phyloP scores from a whole-genome alignment of 1,140 invertebrate genomes.

The Drosophila watanabei region DNA sequence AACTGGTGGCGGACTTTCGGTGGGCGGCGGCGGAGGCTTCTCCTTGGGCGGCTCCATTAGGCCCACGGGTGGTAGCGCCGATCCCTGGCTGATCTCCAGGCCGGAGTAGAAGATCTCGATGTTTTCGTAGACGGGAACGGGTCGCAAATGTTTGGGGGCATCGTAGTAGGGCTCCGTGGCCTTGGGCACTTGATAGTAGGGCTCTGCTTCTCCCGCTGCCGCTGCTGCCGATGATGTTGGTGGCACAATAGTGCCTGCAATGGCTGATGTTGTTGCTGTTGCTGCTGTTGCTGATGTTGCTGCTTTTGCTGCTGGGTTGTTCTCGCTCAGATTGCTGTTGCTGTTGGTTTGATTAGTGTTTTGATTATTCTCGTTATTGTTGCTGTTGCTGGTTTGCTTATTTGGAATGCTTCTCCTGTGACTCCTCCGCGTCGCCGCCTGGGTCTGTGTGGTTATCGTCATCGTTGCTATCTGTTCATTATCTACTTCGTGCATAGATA shows the following conservation, averaged over 20 bases:
- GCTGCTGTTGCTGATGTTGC: conserved; percentile 15
- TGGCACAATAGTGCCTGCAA: conserved; percentile 19
- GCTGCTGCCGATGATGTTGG: conserved; percentile 25
- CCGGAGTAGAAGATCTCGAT: conserved; percentile 87
- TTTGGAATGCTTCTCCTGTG: conserved; percentile 77
- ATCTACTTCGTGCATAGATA: conserved; percentile 79
- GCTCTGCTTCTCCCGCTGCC: conserved; percentile 58
- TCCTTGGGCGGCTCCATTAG: conserved; percentile 92
- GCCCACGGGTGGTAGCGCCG: not conserved
- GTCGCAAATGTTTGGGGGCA: conserved; percentile 78
- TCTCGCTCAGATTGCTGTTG: conserved; percentile 52
- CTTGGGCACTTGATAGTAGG: conserved; percentile 84
- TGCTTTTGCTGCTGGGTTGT: conserved; percentile 28
- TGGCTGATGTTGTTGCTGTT: conserved; percentile 17
- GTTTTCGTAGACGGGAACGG: conserved; percentile 87
- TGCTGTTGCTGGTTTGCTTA: conserved; percentile 67
- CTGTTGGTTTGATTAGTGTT: conserved; percentile 60
- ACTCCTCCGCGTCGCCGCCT: conserved; percentile 34
- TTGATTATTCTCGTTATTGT: conserved; percentile 78
- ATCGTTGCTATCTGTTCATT: conserved; percentile 68
- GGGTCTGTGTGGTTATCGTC: conserved; percentile 54
- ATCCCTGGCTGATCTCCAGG: conserved; percentile 54
- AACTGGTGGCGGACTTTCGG: conserved; percentile 86
- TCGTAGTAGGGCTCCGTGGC: conserved; percentile 84
- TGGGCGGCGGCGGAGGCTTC: conserved; percentile 94